Evolutionary conservation across 2,888 invertebrate species (phyloP), one percentile per base, ranked within the genome.

Genomic region (Scrobipalpa atriplicella): DNA sequence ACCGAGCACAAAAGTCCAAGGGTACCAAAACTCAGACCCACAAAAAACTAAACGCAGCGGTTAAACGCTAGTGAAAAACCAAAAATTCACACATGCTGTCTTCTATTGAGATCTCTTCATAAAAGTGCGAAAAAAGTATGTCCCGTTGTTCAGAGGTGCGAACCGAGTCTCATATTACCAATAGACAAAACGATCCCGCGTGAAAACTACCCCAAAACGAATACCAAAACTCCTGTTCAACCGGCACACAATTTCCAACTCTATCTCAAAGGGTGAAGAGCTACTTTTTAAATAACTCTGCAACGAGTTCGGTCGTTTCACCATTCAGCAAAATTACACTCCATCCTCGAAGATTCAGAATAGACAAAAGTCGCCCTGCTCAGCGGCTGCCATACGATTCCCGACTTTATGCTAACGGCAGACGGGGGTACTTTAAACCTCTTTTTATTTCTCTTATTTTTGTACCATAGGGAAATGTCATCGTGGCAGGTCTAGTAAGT

Each of bases 111-210:
- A 76, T 77, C 78, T 84, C 86, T 83, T 81, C 80, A 85, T 85
- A 86, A 85, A 83, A 86, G 83, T 84, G 84, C 84, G 82, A 85
- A 89, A 89, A 89, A 89, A 85, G 84, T 83, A 82, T 83, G 86
- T 82, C 80, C 85, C 83, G 80, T 89, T 88, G 85, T 90, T 89
- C 81, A 76, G 85, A 90, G 89, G 91, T 87, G 90, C 85, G 86
- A 91, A 90, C 84, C 82, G 79, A 85, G 86, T 87, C 85, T 91
- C 89, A 79, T 87, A 88, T 91, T 91, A 90, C 90, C 84, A 84
- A 90, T 88, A 89, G 86, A 89, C 86, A 86, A 87, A 88, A 86
- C 84, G 81, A 83, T 80, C 81, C 78, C 75, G 81, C 81, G 76
- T 77, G 70, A 78, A 79, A 83, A 82, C 80, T 77, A 76, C 69